phyloP scores from a whole-genome alignment of 2,113 vertebrate species.

The Hyperoodon ampullatus region DNA sequence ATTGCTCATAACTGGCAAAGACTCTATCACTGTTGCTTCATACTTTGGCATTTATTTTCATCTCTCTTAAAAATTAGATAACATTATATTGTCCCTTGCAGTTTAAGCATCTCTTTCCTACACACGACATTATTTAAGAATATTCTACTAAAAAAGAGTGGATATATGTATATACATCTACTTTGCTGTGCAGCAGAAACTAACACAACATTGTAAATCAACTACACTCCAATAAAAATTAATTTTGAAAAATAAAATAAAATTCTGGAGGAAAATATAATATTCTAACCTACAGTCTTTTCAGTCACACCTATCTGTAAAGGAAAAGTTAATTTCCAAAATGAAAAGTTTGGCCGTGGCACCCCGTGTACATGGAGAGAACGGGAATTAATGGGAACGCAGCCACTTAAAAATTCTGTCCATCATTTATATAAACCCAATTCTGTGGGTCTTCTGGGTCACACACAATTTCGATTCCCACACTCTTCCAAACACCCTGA shows the following conservation, averaged over 20 bases:
- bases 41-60: not conserved
- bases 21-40: not conserved
- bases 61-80: not conserved
- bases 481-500: not conserved
- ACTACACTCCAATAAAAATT: not conserved
- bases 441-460: fast-evolving
- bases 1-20: fast-evolving
- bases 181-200: not conserved
- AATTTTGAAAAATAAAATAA: not conserved
- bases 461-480: not conserved
- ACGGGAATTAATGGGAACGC: fast-evolving
- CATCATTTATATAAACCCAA: fast-evolving
- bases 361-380: fast-evolving
- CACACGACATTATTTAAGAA: not conserved
- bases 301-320: not conserved
- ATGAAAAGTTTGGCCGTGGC: fast-evolving
- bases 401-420: fast-evolving
- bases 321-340: not conserved
- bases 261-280: not conserved
- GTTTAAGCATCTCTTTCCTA: not conserved
- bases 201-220: not conserved
- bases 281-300: no score
- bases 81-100: not conserved
- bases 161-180: not conserved
- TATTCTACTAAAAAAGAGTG: not conserved